These are phyloP conservation scores for Numenius phaeopus DNA, from an alignment of 2,797 vertebrate species.

Conservation along the genomic window DNA sequence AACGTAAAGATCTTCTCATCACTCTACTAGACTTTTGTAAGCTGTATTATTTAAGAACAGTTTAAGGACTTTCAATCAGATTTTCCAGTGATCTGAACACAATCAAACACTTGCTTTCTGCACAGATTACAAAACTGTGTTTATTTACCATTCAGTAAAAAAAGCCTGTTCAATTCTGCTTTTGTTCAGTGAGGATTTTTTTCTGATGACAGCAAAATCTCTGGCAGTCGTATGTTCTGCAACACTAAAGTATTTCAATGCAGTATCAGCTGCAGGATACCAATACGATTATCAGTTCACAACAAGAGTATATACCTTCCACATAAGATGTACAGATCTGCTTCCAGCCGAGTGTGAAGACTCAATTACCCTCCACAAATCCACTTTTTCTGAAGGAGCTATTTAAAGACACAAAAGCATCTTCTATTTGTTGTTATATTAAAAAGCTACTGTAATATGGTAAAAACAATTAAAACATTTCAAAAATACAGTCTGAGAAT, in stretches of 20 bases:
- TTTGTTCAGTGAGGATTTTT: background rate
- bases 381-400: conserved; percentile 71
- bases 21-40: background rate
- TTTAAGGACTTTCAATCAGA: background rate
- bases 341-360: background rate
- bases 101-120: background rate
- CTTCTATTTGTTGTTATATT: background rate
- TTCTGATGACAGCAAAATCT: background rate
- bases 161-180: background rate
- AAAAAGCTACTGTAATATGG: background rate
- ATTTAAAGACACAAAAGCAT: conserved; percentile 7
- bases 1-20: background rate
- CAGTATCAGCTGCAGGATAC: background rate
- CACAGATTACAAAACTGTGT: background rate
- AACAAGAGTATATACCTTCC: conserved; percentile 72
- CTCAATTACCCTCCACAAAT: conserved; percentile 80
- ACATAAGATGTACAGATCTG: conserved; percentile 73
- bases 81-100: background rate
- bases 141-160: background rate
- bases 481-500: background rate
- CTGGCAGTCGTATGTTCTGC: background rate
- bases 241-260: background rate
- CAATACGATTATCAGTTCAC: background rate
- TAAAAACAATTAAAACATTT: background rate
- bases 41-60: background rate